Evolutionary conservation across 2,113 vertebrate genomes (phyloP).

Genomic region (Anoura caudifer): DNA sequence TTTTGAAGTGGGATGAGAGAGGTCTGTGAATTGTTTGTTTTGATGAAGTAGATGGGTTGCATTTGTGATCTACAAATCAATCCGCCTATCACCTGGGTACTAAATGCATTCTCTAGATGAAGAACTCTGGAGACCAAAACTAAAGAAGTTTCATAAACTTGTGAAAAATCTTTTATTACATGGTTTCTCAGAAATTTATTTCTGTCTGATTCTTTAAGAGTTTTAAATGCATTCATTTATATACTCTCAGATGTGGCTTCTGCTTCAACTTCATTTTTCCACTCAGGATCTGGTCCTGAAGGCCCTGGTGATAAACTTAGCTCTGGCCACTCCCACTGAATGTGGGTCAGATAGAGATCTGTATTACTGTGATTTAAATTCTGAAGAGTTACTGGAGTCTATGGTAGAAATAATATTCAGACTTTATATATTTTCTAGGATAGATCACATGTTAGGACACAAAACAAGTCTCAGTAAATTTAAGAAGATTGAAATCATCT

Average conservation of each 20-base stretch:
- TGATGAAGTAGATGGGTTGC: not conserved
- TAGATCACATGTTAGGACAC: no score
- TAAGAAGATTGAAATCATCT: no score
- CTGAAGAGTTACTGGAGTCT: not conserved
- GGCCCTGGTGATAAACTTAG: not conserved
- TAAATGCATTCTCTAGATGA: not conserved
- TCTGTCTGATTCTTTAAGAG: not conserved
- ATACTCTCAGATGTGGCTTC: not conserved
- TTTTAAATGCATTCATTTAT: not conserved
- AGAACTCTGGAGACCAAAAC: not conserved
- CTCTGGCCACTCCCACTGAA: not conserved
- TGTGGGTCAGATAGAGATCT: not conserved
- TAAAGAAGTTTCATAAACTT: not conserved
- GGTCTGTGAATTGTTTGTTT: not conserved
- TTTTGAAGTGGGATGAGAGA: not conserved
- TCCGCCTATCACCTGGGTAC: not conserved
- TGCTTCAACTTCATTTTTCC: not conserved
- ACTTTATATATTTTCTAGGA: not conserved
- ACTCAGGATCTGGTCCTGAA: not conserved
- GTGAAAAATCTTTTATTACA: not conserved
- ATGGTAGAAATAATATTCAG: not conserved
- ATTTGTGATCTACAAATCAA: not conserved
- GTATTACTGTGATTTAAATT: not conserved
- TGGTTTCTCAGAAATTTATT: not conserved
- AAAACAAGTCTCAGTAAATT: no score